phyloP scores from a whole-genome alignment of 2,113 vertebrate species.

The Calyptommatus sinebrachiatus region DNA sequence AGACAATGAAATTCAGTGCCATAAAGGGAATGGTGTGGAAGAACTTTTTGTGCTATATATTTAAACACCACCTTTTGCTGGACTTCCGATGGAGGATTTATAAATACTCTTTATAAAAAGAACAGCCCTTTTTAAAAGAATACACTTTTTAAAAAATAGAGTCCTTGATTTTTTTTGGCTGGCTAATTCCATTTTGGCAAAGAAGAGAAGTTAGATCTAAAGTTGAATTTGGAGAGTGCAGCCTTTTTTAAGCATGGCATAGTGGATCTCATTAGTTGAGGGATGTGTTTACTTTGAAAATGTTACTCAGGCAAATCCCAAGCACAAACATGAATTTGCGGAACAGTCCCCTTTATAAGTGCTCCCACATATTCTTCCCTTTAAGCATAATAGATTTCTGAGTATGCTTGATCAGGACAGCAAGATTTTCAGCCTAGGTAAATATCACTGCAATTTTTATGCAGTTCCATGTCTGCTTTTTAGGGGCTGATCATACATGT shows the following conservation, averaged over 20 bases:
- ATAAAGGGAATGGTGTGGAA: background rate
- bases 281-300: background rate
- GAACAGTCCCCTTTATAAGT: background rate
- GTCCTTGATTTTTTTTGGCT: background rate
- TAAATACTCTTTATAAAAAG: background rate
- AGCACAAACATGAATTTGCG: background rate
- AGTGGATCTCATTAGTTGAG: background rate
- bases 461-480: too few species aligned
- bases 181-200: background rate
- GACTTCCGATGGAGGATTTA: constrained; percentile 6
- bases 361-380: too few species aligned
- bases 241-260: background rate
- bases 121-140: background rate
- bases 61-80: constrained; percentile 47
- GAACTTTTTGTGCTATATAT: constrained; percentile 47
- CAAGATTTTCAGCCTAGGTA: background rate
- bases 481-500: too few species aligned
- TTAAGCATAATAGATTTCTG: too few species aligned
- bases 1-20: constrained; percentile 61
- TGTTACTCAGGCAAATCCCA: background rate
- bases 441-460: too few species aligned
- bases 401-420: background rate
- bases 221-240: background rate
- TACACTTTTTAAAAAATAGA: too few species aligned
- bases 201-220: background rate